Percentiles rank a stretch among this genome's conserved stretches.
Evolutionary conservation across 2,113 vertebrate genomes (phyloP).

Genomic region (Sapajus apella): DNA sequence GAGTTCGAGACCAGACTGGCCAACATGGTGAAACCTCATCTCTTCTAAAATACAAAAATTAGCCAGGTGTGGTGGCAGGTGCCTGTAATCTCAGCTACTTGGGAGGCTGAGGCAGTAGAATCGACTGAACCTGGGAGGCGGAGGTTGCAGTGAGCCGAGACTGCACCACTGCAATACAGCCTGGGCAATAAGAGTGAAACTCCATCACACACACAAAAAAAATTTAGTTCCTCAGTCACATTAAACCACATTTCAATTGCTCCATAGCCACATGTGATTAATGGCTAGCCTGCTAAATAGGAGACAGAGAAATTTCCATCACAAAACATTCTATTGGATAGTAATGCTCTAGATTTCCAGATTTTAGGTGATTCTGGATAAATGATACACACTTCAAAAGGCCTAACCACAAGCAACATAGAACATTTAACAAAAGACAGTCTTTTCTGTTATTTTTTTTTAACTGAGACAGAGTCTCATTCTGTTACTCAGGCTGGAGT

Average conservation of each 20-base stretch:
- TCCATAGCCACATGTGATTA: not conserved
- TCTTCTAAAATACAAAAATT: too few relatives aligned
- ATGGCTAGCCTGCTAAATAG: not conserved
- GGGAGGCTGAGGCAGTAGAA: too few relatives aligned
- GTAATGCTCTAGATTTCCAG: not conserved
- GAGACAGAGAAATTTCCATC: not conserved
- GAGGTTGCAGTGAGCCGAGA: too few relatives aligned
- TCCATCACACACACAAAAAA: not conserved
- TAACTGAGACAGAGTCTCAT: not conserved
- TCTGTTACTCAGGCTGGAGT: not conserved
- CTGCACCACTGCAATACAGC: too few relatives aligned
- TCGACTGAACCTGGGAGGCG: too few relatives aligned
- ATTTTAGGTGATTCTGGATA: constrained; percentile 22
- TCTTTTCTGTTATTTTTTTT: not conserved
- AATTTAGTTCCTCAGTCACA: not conserved
- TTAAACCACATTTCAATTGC: not conserved
- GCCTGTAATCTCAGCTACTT: too few relatives aligned
- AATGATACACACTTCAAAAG: constrained; percentile 30
- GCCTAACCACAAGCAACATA: not conserved
- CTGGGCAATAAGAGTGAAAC: too few relatives aligned
- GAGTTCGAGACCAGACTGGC: too few relatives aligned
- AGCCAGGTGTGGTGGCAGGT: too few relatives aligned
- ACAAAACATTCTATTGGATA: not conserved
- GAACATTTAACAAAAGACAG: constrained; percentile 17
- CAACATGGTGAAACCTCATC: too few relatives aligned